Base-by-base conservation (phyloP, 2,113 vertebrate species). In the Toxostoma redivivum region DNA sequence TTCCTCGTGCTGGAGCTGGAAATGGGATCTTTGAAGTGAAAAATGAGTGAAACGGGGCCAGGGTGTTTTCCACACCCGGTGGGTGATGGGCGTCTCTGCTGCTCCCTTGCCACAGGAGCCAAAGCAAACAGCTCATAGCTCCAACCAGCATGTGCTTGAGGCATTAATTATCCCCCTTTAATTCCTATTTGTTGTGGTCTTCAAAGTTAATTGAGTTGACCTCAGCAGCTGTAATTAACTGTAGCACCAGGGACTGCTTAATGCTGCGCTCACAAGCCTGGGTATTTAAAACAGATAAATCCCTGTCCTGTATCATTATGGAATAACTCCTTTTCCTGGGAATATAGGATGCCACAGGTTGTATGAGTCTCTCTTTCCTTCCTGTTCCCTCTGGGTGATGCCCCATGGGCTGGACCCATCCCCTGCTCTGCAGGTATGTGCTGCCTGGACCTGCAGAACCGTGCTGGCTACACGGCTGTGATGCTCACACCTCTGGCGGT, bases 401-500 rank as follows among this genome's bases (percentile, higher is more conserved):
- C 82, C 3, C 13, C 1, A 0, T 0, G 56, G 91, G 61, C 67
- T 12, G 71, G 15, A 28, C 17, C 60, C 27, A 4, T 18, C 22
- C 48, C 35, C 40, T 42, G 40, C 40, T 42, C 17, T 24, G 61
- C 85, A 98, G 98, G 98, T 0, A 64, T 98, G 73, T 98, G 98
- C 94, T 96, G 98, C 25, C 98, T 99, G 67, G 98, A 99, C 96
- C 98, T 98, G 91, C 98, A 99, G 97, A 99, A 99, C 97, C 99
- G 98, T 28, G 99, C 99, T 0, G 99, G 99, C 64, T 99, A 99
- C 73, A 99, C 99, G 1, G 98, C 99, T 0, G 98, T 99, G 96
- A 99, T 99, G 99, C 98, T 99, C 61, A 99, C 99, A 24, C 98
- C 99, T 1, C 96, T 99, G 96, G 99, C 99, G 0, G 97, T 98